Evolutionary conservation across 2,113 vertebrate genomes (phyloP).

Genomic region (Ceratotherium simum): DNA sequence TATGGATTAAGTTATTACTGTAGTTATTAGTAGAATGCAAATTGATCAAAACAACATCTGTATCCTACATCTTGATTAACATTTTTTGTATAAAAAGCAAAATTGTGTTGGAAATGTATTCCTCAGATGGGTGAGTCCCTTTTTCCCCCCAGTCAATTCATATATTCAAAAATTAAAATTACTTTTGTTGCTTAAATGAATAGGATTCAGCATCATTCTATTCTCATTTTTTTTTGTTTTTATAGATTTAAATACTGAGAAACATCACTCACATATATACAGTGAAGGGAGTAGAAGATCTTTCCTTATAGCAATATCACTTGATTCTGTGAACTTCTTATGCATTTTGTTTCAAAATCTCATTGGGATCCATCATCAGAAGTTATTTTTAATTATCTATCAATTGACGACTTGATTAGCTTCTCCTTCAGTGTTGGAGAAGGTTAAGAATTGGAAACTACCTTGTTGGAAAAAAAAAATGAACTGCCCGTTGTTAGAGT

Average conservation of each 20-base stretch:
- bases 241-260: constrained; percentile 25
- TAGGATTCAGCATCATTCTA: neutral
- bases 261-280: neutral
- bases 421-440: neutral
- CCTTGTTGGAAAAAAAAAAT: fast-evolving
- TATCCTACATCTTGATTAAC: constrained; percentile 46
- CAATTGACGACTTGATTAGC: neutral
- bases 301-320: neutral
- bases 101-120: constrained; percentile 33
- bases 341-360: neutral
- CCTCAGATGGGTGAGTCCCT: neutral
- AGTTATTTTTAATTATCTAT: neutral
- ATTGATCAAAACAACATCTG: neutral
- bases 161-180: neutral
- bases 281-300: neutral
- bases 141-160: neutral
- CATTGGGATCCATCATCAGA: neutral
- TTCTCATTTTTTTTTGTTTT: neutral
- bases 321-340: neutral
- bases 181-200: constrained; percentile 16
- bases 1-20: neutral
- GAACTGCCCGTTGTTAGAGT: neutral
- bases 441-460: neutral
- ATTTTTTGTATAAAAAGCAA: neutral
- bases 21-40: neutral